Evolutionary conservation across 2,888 invertebrate genomes (phyloP).

Genomic region (Chaetoderma sp.): DNA sequence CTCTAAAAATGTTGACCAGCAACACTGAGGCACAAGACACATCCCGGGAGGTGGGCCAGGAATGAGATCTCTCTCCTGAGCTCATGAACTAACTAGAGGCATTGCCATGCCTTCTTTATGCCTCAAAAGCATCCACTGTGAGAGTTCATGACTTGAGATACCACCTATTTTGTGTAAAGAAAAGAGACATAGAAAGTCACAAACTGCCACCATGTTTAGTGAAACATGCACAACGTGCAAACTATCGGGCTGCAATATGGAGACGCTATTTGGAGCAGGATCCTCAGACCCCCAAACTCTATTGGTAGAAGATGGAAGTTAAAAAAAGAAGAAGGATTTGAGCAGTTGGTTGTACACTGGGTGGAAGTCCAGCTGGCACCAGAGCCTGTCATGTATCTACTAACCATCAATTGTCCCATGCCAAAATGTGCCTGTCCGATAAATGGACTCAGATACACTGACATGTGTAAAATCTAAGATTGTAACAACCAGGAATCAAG

Average conservation of each 20-base stretch:
- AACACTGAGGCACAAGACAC: neutral
- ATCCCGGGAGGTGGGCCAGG: conserved; percentile 11
- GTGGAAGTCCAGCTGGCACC: too few relatives aligned
- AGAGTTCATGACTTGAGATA: conserved; percentile 29
- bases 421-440: conserved; percentile 27
- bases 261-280: conserved; percentile 10
- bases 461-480: too few relatives aligned
- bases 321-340: too few relatives aligned
- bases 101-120: conserved; percentile 30
- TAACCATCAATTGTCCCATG: conserved; percentile 9
- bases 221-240: too few relatives aligned
- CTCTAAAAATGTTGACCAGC: conserved; percentile 24
- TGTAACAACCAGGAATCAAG: too few relatives aligned
- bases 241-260: conserved; percentile 35
- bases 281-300: conserved; percentile 17
- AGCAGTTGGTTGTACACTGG: too few relatives aligned
- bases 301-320: conserved; percentile 11
- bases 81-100: conserved; percentile 16
- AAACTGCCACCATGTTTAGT: conserved; percentile 33
- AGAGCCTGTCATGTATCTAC: conserved; percentile 1
- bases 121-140: conserved; percentile 3
- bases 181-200: conserved; percentile 23
- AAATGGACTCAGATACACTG: too few relatives aligned
- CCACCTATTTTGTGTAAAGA: too few relatives aligned
- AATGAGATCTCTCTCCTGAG: conserved; percentile 14